These are phyloP conservation scores for Eulemur coronatus DNA, from an alignment of 2,797 vertebrate genomes.

Conservation along the genomic window DNA sequence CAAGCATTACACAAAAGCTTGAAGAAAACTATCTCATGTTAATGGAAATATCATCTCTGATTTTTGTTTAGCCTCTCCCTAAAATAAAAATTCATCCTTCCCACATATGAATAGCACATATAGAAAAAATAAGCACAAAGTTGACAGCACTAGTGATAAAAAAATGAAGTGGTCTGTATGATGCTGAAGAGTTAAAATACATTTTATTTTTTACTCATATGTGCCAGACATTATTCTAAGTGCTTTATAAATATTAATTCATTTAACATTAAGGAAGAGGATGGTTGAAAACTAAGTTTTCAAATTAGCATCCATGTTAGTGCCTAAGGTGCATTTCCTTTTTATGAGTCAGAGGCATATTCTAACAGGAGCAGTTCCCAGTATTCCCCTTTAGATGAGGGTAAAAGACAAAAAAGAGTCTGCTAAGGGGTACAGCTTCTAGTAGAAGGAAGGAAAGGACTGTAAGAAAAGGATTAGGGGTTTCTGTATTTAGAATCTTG, in stretches of 20 bases:
- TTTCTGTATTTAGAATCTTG: not conserved
- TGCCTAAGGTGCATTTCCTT: not conserved
- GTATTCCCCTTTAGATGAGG: not conserved
- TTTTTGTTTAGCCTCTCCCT: not conserved
- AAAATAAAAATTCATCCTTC: not conserved
- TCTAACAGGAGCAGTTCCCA: not conserved
- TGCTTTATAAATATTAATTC: not conserved
- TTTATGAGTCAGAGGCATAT: not conserved
- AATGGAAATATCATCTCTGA: not conserved
- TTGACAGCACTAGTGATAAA: not conserved
- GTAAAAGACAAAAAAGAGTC: not conserved
- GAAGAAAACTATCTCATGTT: not conserved
- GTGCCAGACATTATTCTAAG: not conserved
- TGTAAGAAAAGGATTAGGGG: not conserved
- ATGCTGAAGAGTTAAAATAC: not conserved
- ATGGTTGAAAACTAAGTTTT: not conserved
- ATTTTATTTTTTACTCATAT: not conserved
- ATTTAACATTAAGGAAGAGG: constrained; percentile 18
- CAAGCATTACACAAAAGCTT: constrained; percentile 19
- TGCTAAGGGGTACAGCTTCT: not conserved
- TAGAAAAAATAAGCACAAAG: not conserved
- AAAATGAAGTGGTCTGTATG: not conserved
- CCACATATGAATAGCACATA: not conserved
- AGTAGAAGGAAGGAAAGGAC: constrained; percentile 5
- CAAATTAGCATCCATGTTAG: not conserved